A percentile compares a stretch with the other conserved stretches of the same genome.
Conservation (phyloP, 1,140 invertebrate species). For the Penaeus chinensis region DNA sequence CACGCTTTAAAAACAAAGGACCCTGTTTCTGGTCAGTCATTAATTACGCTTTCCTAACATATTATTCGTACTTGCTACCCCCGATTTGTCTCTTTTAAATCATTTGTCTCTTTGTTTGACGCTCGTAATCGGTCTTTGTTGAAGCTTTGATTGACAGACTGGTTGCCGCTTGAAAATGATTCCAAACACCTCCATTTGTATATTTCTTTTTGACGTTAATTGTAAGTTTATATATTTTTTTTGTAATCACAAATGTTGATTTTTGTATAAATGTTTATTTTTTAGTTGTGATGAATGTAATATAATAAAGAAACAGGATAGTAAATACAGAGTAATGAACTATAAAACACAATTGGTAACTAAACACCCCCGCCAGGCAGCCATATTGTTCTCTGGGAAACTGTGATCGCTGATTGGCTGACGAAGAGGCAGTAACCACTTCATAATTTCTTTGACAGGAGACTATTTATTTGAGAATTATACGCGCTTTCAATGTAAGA, state of each 20-base stretch:
- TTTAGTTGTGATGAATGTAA: too few species aligned
- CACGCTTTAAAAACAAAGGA: conserved; percentile 49
- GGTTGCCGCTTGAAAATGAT: conserved; percentile 11
- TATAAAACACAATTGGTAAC: neutral
- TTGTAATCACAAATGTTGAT: neutral
- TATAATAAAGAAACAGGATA: too few species aligned
- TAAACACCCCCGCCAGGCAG: conserved; percentile 21
- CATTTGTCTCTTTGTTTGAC: conserved; percentile 59
- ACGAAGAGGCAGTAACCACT: conserved; percentile 47
- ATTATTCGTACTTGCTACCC: conserved; percentile 59
- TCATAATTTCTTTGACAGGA: conserved; percentile 47
- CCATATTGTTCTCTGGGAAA: conserved; percentile 52
- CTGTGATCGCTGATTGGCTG: conserved; percentile 47
- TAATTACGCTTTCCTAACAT: conserved; percentile 60
- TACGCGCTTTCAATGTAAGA: neutral
- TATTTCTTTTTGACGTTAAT: neutral
- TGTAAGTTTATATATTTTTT: neutral
- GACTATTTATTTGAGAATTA: conserved; percentile 25
- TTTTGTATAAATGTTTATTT: too few species aligned
- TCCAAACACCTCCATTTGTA: too few species aligned
- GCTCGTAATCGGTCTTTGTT: conserved; percentile 53
- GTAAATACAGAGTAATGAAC: too few species aligned
- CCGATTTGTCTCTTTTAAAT: conserved; percentile 61
- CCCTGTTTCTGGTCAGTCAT: conserved; percentile 58
- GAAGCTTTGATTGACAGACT: conserved; percentile 52